Evolutionary conservation across 2,797 vertebrate genomes (phyloP).

Genomic region (Huso huso): DNA sequence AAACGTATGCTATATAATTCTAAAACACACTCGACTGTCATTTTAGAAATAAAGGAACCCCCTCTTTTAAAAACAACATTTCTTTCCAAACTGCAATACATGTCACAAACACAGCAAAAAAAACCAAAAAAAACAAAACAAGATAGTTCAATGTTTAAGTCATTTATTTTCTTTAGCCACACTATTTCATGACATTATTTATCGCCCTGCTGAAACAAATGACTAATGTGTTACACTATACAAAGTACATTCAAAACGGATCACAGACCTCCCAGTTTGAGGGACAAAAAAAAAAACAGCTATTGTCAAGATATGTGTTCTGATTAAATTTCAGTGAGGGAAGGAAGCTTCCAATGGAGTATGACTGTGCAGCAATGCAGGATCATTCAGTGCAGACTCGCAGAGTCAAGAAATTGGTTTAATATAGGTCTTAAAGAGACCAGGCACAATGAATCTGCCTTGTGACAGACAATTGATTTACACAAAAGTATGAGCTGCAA

Average conservation of each 20-base stretch:
- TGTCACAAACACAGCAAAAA: too few relatives aligned
- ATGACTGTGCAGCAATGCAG: background rate
- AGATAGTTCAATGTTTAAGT: background rate
- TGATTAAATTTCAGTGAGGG: constrained; percentile 3
- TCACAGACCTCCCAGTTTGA: constrained; percentile 6
- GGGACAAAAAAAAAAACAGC: background rate
- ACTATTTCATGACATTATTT: background rate
- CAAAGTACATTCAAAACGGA: constrained; percentile 16
- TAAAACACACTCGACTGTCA: too few relatives aligned
- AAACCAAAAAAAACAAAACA: background rate
- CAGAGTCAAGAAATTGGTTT: constrained; percentile 18
- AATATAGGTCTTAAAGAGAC: too few relatives aligned
- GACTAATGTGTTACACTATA: background rate
- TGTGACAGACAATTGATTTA: too few relatives aligned
- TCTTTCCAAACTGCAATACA: too few relatives aligned
- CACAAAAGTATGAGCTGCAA: too few relatives aligned
- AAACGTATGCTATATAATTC: too few relatives aligned
- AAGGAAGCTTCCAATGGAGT: background rate
- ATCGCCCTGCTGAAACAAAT: constrained; percentile 11
- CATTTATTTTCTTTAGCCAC: background rate
- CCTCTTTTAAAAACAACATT: too few relatives aligned
- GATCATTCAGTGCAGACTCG: constrained; percentile 13
- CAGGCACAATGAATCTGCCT: too few relatives aligned
- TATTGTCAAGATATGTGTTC: constrained; percentile 1
- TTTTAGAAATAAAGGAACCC: too few relatives aligned